Conservation (phyloP, 2,888 invertebrate genomes). For the Cryptus viduatorius region DNA sequence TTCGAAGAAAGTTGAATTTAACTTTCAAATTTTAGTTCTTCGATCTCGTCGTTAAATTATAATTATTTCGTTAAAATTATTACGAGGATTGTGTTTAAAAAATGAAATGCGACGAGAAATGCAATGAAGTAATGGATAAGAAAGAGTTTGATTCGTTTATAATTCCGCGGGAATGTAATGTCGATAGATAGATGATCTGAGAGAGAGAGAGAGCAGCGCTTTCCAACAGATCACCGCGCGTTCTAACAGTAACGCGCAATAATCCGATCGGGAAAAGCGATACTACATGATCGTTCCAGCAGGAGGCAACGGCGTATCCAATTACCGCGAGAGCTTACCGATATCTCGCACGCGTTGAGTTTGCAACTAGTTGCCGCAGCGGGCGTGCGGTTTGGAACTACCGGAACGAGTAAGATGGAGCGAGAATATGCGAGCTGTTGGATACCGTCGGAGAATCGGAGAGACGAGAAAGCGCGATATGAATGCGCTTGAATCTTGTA, state of each 20-base stretch:
- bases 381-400: neutral
- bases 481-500: conserved; percentile 31
- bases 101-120: neutral
- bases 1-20: neutral
- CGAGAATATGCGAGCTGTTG: neutral
- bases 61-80: neutral
- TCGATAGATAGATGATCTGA: neutral
- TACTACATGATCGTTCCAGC: conserved; percentile 35
- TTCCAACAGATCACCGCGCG: no score
- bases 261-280: conserved; percentile 48
- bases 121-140: neutral
- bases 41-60: neutral
- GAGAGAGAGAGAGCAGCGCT: neutral
- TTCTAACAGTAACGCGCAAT: conserved; percentile 32
- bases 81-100: neutral
- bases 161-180: neutral
- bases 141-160: neutral
- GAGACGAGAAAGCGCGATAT: neutral
- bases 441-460: conserved; percentile 13
- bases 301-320: conserved; percentile 41
- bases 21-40: neutral
- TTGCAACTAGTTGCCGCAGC: conserved; percentile 49
- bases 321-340: conserved; percentile 49
- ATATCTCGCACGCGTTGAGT: conserved; percentile 46
- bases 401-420: neutral